Conservation (phyloP, 1,140 invertebrate genomes). For the Drosophila repleta region DNA sequence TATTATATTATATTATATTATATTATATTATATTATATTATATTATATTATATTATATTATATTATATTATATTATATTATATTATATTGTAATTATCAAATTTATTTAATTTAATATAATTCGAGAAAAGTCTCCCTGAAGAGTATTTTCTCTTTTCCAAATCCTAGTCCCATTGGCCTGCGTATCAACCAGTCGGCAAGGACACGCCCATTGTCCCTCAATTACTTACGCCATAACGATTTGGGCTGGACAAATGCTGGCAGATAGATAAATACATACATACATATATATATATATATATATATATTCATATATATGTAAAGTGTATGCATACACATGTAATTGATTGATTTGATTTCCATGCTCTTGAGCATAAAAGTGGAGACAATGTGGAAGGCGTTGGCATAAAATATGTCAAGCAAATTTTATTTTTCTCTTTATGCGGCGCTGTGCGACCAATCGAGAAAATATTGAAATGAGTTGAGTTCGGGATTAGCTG, state of each 20-base stretch:
- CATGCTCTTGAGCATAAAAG: constrained; percentile 44
- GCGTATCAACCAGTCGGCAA: neutral
- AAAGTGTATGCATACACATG: constrained; percentile 1
- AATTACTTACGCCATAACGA: constrained; percentile 12
- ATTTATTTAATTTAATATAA: no score
- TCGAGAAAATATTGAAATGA: constrained; percentile 44
- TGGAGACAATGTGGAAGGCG: constrained; percentile 47
- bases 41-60: no score
- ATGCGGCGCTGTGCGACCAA: constrained; percentile 10
- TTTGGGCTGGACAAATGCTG: constrained; percentile 12
- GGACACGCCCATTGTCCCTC: constrained; percentile 14
- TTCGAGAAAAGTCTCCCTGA: no score
- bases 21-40: no score
- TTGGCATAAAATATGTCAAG: constrained; percentile 52
- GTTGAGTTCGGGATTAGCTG: constrained; percentile 26
- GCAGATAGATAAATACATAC: neutral
- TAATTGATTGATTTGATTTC: constrained; percentile 64
- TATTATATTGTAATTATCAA: no score
- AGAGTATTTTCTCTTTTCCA: no score
- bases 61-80: no score
- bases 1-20: no score
- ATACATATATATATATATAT: no score
- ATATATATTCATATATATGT: neutral
- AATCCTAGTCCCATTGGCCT: no score
- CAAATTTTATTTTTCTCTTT: constrained; percentile 19